These are phyloP conservation scores for Brachionus sp. DNA, from an alignment of 1,140 invertebrate species.

Conservation along the genomic window DNA sequence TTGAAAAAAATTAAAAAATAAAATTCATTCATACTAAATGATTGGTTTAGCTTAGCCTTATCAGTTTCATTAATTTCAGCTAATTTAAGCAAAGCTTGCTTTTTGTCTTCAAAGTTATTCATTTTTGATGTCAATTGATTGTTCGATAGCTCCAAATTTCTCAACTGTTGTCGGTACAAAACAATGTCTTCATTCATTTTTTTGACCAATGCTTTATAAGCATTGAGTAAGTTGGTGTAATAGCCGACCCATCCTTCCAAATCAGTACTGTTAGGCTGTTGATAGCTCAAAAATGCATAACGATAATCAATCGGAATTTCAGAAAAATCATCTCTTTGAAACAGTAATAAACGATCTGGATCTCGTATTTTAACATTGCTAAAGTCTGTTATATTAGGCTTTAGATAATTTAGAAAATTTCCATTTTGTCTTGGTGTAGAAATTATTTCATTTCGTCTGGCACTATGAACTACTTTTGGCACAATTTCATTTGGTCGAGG, in stretches of 20 bases:
- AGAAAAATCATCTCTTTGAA: slow-evolving; percentile 28
- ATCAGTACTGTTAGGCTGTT: background rate
- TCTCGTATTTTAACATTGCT: background rate
- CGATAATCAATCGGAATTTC: slow-evolving; percentile 41
- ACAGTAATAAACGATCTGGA: background rate
- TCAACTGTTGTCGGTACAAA: slow-evolving; percentile 13
- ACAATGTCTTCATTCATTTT: slow-evolving; percentile 27
- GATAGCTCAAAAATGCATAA: slow-evolving; percentile 1
- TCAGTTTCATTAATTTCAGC: slow-evolving; percentile 39
- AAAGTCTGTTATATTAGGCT: slow-evolving; percentile 21
- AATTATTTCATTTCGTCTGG: background rate
- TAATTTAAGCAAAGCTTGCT: slow-evolving; percentile 7
- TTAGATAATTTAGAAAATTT: slow-evolving; percentile 20
- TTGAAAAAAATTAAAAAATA: background rate
- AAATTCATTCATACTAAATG: background rate
- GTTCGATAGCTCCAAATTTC: slow-evolving; percentile 17
- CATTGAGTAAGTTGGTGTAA: background rate
- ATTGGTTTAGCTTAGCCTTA: slow-evolving; percentile 12
- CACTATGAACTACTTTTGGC: background rate
- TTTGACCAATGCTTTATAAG: background rate
- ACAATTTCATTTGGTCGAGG: background rate
- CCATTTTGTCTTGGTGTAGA: background rate
- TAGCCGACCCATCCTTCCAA: slow-evolving; percentile 37
- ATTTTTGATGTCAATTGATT: background rate
- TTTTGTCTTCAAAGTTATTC: slow-evolving; percentile 42